These are phyloP conservation scores for Drosophila ohnishii DNA, from an alignment of 1,140 invertebrate species.

Conservation along the genomic window DNA sequence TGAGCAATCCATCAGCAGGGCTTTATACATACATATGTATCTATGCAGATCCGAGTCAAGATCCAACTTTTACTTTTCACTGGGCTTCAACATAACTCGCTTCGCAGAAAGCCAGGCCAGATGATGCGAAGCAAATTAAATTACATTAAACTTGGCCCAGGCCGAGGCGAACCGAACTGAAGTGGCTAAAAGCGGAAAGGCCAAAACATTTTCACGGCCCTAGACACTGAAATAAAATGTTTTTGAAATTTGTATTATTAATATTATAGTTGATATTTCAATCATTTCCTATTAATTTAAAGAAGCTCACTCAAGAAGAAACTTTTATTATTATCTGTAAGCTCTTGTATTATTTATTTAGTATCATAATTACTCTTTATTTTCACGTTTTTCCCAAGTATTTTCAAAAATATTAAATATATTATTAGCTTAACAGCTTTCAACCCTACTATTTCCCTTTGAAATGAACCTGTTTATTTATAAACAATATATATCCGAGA, in stretches of 20 bases:
- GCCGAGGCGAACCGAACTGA: slow-evolving; percentile 21
- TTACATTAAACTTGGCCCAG: slow-evolving; percentile 43
- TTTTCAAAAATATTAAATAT: neutral
- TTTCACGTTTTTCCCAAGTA: neutral
- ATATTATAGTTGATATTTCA: neutral
- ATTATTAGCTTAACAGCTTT: neutral
- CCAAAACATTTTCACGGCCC: slow-evolving; percentile 66
- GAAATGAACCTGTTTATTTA: neutral
- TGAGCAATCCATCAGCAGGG: slow-evolving; percentile 2
- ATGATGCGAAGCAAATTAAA: slow-evolving; percentile 62
- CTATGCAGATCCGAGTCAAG: slow-evolving; percentile 10
- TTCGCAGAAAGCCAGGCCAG: slow-evolving; percentile 44
- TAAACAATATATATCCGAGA: neutral
- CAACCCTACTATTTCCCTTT: neutral
- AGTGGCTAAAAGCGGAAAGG: slow-evolving; percentile 57
- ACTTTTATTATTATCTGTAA: neutral
- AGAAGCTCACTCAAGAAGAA: too few species aligned
- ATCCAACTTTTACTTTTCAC: slow-evolving; percentile 68
- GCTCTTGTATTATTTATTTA: neutral
- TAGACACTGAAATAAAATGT: slow-evolving; percentile 8
- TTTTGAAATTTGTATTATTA: neutral
- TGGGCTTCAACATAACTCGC: slow-evolving; percentile 50
- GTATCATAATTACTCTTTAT: too few species aligned
- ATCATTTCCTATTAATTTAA: too few species aligned
- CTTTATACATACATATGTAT: slow-evolving; percentile 4